phyloP scores from a whole-genome alignment of 2,113 vertebrate genomes.

The Prinia subflava region DNA sequence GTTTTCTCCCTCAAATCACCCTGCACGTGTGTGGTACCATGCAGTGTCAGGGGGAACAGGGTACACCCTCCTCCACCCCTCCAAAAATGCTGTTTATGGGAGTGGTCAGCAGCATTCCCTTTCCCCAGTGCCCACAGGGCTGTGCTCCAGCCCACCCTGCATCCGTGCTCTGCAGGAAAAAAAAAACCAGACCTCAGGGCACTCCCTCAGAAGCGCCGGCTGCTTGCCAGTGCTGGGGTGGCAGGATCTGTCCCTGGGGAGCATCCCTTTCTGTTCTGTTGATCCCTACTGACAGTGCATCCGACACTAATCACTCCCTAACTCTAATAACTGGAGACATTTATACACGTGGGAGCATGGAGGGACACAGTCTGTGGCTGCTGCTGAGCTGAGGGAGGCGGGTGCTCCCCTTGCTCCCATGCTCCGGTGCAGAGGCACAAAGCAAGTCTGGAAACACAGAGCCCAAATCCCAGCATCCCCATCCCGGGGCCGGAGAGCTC shows the following conservation, averaged over 20 bases:
- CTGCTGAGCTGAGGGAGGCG: neutral
- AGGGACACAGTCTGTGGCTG: neutral
- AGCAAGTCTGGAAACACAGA: neutral
- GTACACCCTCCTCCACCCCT: neutral
- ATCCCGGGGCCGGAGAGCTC: fast-evolving
- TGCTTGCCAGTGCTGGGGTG: neutral
- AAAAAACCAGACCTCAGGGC: neutral
- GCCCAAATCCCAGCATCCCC: neutral
- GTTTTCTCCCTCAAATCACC: neutral
- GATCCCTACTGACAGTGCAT: constrained; percentile 8
- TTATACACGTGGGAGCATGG: fast-evolving
- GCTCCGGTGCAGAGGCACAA: neutral
- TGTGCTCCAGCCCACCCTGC: neutral
- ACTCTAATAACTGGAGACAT: neutral
- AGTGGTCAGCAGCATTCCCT: neutral
- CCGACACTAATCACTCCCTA: neutral
- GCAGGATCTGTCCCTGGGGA: neutral
- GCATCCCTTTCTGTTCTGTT: neutral
- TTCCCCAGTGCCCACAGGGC: neutral
- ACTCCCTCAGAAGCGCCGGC: fast-evolving
- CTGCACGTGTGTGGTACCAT: neutral
- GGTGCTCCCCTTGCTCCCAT: neutral
- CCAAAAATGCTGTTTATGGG: neutral
- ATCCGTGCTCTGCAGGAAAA: neutral
- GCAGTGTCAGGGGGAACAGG: fast-evolving